Conservation (phyloP, 2,113 vertebrate genomes). For the Aepyceros melampus region DNA sequence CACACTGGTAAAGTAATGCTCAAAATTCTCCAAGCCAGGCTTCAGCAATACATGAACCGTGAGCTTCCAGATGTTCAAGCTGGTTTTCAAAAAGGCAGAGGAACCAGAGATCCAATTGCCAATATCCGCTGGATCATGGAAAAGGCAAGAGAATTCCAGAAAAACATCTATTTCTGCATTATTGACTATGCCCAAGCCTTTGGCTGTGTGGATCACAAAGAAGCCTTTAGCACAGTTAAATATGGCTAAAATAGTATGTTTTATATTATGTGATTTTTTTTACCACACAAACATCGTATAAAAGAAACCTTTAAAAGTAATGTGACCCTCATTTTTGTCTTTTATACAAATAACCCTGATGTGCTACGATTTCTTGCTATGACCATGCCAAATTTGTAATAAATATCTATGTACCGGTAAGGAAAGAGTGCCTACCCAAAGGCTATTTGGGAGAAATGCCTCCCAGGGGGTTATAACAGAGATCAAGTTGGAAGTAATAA, state of each 20-base stretch:
- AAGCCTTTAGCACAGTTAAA: background rate
- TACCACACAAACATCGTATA: background rate
- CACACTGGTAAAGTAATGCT: too few species aligned
- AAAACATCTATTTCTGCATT: too few species aligned
- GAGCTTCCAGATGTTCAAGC: too few species aligned
- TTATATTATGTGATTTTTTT: background rate
- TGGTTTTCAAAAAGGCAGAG: too few species aligned
- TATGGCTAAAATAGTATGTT: background rate
- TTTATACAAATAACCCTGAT: background rate
- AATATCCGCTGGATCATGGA: too few species aligned
- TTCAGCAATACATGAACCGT: too few species aligned
- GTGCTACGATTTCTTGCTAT: background rate
- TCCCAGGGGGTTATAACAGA: background rate
- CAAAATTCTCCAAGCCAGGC: too few species aligned
- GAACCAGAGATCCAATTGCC: too few species aligned
- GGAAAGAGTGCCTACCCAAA: background rate
- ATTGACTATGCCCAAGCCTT: too few species aligned
- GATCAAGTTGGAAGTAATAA: slow-evolving; percentile 29
- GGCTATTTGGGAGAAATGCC: slow-evolving; percentile 20
- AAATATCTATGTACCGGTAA: slow-evolving; percentile 19
- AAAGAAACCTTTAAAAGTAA: background rate
- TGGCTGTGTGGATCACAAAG: background rate
- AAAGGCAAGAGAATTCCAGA: too few species aligned
- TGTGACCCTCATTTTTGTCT: background rate
- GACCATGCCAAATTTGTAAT: background rate